Conservation (phyloP, 2,797 vertebrate genomes). For the Esox masquinongy region DNA sequence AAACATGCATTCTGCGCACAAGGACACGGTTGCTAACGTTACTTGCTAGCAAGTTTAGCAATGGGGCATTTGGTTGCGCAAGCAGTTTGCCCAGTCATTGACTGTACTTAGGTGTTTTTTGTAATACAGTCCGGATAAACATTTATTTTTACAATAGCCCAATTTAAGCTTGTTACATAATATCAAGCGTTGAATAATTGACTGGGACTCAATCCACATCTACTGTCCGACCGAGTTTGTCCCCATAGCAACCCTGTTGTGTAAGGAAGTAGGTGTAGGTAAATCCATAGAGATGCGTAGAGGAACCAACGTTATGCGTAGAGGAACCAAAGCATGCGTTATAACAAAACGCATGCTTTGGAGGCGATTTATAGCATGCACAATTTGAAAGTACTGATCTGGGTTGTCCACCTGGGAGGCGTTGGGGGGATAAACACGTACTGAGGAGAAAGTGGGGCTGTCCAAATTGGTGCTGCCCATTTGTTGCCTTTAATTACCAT, state of each 20-base stretch:
- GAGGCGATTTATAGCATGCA: no score
- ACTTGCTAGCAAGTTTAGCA: background rate
- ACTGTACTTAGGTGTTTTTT: background rate
- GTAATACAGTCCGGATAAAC: background rate
- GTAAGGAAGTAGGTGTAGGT: slow-evolving; percentile 22
- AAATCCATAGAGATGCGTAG: background rate
- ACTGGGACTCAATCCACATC: background rate
- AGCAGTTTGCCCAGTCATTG: background rate
- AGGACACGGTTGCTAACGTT: background rate
- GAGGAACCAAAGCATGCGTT: no score
- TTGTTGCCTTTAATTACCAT: no score
- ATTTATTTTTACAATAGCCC: background rate
- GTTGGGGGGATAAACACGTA: no score
- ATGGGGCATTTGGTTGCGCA: slow-evolving; percentile 5
- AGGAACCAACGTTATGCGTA: no score
- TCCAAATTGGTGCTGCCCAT: no score
- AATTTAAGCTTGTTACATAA: background rate
- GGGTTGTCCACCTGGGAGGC: no score
- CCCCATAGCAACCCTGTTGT: slow-evolving; percentile 31
- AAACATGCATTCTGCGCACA: background rate
- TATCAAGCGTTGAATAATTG: background rate
- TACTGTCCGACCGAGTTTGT: slow-evolving; percentile 1
- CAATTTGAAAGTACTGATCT: no score
- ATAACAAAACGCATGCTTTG: no score
- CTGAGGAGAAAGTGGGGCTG: no score